These are phyloP conservation scores for Oreochromis mossambicus DNA, from an alignment of 2,797 vertebrate species.

Conservation along the genomic window DNA sequence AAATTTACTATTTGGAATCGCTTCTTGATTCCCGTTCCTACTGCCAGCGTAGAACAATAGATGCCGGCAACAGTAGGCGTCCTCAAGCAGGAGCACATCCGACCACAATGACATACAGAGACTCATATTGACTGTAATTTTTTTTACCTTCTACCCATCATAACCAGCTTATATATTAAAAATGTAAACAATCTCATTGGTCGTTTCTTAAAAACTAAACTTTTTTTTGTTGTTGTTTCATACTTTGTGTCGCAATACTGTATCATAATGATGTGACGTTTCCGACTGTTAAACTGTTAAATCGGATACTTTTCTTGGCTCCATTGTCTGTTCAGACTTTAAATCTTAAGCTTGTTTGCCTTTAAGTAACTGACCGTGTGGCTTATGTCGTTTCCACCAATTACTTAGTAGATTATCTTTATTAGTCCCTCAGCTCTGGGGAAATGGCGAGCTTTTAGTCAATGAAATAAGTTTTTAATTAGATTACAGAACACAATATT, in stretches of 20 bases:
- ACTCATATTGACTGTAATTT: not conserved
- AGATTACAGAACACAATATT: slow-evolving; percentile 15
- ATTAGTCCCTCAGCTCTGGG: slow-evolving; percentile 11
- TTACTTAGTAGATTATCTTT: slow-evolving; percentile 3
- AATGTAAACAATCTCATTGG: not conserved
- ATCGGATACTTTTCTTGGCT: not conserved
- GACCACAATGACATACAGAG: not conserved
- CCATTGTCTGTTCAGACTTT: not conserved
- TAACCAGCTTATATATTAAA: not conserved
- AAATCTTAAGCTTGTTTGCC: not conserved
- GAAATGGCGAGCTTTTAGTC: slow-evolving; percentile 26
- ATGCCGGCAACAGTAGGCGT: not conserved
- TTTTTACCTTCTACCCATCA: not conserved
- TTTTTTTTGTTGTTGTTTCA: not conserved
- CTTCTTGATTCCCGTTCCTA: not conserved
- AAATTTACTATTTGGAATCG: not conserved
- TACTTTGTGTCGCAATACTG: not conserved
- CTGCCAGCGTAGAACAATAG: not conserved
- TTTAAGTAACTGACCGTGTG: not conserved
- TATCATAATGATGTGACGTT: not conserved
- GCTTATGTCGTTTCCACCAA: not conserved
- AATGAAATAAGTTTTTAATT: slow-evolving; percentile 38
- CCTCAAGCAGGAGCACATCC: not conserved
- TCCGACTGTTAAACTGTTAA: not conserved
- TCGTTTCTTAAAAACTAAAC: not conserved